phyloP scores from a whole-genome alignment of 2,113 vertebrate genomes.

The Phalacrocorax carbo region DNA sequence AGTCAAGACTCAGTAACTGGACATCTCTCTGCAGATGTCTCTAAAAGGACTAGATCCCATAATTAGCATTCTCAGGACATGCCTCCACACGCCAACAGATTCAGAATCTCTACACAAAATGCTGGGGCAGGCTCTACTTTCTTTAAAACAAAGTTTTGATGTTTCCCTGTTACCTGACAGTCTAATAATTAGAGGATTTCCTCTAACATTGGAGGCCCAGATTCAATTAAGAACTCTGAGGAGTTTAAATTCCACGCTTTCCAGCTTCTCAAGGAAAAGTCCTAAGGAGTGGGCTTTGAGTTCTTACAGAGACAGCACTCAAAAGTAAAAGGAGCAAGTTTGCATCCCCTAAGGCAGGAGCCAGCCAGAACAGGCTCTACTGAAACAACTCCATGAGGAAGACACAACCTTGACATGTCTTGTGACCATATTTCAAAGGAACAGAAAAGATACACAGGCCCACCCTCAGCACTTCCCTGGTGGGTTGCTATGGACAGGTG shows the following conservation, averaged over 20 bases:
- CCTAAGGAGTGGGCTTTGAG: not conserved
- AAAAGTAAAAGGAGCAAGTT: not conserved
- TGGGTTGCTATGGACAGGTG: not conserved
- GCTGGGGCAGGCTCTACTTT: not conserved
- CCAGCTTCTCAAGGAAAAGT: not conserved
- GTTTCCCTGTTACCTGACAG: not conserved
- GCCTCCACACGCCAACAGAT: not conserved
- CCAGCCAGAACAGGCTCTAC: not conserved
- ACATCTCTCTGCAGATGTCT: not conserved
- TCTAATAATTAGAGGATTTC: not conserved
- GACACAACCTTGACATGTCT: not conserved
- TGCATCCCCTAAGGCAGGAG: not conserved
- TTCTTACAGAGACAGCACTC: not conserved
- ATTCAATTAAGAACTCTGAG: not conserved
- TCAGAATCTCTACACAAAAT: not conserved
- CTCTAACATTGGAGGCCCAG: not conserved
- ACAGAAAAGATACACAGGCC: not conserved
- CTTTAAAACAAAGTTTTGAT: not conserved
- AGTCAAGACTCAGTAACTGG: not conserved
- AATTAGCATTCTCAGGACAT: not conserved
- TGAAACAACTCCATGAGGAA: not conserved
- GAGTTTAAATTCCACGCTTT: not conserved
- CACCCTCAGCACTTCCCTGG: not conserved
- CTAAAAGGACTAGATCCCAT: not conserved
- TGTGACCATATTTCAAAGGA: not conserved